Evolutionary conservation across 35 echinoderm and acorn worm genomes (phyloP), one percentile per base, ranked within the genome.

Genomic region (Hemicentrotus pulcherrimus): DNA sequence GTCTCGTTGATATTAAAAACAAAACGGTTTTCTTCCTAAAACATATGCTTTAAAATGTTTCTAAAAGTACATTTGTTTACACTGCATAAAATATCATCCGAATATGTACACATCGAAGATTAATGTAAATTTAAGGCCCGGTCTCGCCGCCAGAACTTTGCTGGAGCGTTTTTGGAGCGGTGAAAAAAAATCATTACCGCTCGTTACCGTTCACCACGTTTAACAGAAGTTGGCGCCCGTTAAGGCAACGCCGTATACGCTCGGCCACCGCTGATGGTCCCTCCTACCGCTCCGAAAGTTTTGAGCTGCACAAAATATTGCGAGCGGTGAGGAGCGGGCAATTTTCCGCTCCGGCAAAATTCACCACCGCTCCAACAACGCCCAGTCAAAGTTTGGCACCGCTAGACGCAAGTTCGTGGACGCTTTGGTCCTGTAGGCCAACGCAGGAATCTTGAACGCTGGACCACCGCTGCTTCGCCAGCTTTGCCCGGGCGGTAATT

Each of bases 231-330:
- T 88, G 86, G 86, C 86, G 6, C 41, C 86, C 86, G 86, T 88
- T 88, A 88, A 88, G 86, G 86, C 86, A 88, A 88, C 86, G 86
- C 86, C 86, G 86, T 88, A 88, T 88, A 86, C 85, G 85, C 85
- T 89, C 87, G 87, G 31, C 87, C 87, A 89, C 31, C 45, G 87
- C 87, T 89, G 87, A 89, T 89, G 87, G 87, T 89, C 87, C 87
- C 87, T 89, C 87, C 87, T 89, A 89, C 87, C 87, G 87, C 87
- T 89, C 87, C 87, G 87, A 89, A 89, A 89, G 87, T 89, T 89
- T 89, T 89, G 87, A 89, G 87, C 87, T 89, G 87, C 87, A 33
- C 87, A 35, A 89, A 89, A 89, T 89, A 89, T 89, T 46, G 45
- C 87, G 87, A 89, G 87, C 87, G 31, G 45, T 89, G 87, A 89